Base-by-base conservation (phyloP, 2,113 vertebrate species). In the Prietella phreatophila region DNA sequence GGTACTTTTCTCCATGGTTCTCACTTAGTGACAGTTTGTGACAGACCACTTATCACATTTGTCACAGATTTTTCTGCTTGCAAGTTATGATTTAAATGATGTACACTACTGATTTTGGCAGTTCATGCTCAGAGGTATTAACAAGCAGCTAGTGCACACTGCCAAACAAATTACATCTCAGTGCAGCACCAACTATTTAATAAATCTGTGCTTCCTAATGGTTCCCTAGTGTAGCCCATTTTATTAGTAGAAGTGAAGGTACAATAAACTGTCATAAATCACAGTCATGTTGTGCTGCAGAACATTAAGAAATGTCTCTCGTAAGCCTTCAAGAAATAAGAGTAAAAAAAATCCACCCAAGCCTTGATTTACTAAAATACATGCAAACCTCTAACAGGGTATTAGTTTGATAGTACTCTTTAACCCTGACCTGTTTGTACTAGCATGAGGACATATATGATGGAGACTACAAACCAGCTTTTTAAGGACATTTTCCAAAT, bases 201-300 rank as follows among this genome's bases (percentile, higher is more conserved):
- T 85, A 73, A 69, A 30, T 88, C 61, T 84, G 25, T 87, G 50
- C 75, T 86, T 84, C 36, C 65, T 80, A 86, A 86, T 53, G 75
- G 56, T 79, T 60, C 73, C 82, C 25, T 22, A 22, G 61, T 71
- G 63, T 55, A 85, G 65, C 60, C 39, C 63, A n/a, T 76, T 42
- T 50, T 27, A 50, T 85, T 67, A 83, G 71, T 11, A 75, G 67
- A 82, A n/a, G 55, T 22, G 55, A 75, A 75, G 67, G n/a, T 73
- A 73, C 67, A 84, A 73, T 88, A 81, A 80, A 81, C 78, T 73
- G 58, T 73, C 19, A 30, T 86, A 79, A 78, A 86, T 56, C 58
- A 76, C 78, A 58, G 42, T 65, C 25, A 33, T 42, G 65, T 53
- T 47, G 56, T 73, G 53, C 61, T 73, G 81, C 30, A 90, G n/a